Evolutionary conservation across 2,113 vertebrate genomes (phyloP).

Genomic region (Anoplopoma fimbria): DNA sequence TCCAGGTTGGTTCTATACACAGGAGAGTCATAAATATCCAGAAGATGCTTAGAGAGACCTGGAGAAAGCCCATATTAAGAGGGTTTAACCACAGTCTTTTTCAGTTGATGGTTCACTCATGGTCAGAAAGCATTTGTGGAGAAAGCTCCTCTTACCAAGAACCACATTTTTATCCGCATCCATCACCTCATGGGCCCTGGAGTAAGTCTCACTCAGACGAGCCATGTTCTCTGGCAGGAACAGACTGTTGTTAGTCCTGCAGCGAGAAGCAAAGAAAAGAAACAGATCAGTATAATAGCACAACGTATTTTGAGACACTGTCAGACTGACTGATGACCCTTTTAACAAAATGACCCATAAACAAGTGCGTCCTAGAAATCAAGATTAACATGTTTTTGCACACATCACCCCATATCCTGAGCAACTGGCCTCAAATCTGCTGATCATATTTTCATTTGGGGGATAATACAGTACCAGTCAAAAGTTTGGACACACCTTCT

Average conservation of each 20-base stretch:
- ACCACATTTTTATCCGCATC: slow-evolving; percentile 92
- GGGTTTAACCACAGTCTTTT: not conserved
- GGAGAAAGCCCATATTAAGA: slow-evolving; percentile 15
- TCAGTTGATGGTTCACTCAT: not conserved
- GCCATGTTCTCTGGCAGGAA: slow-evolving; percentile 91
- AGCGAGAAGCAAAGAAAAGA: not conserved
- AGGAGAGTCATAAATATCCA: slow-evolving; percentile 90
- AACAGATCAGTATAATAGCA: not conserved
- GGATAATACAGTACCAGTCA: no score
- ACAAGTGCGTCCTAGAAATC: not conserved
- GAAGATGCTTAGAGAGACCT: slow-evolving; percentile 90
- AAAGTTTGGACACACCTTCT: no score
- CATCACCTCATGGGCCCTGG: slow-evolving; percentile 89
- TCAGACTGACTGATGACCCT: not conserved
- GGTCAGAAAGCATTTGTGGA: no score
- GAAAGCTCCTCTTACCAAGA: slow-evolving; percentile 85
- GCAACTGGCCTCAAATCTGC: not conserved
- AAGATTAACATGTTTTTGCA: not conserved
- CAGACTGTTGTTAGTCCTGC: slow-evolving; percentile 90
- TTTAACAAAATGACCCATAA: not conserved
- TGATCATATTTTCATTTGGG: no score
- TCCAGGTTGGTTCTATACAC: slow-evolving; percentile 90
- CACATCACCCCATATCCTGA: not conserved
- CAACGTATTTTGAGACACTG: not conserved
- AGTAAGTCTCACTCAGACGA: slow-evolving; percentile 90